Conservation (phyloP, 2,113 vertebrate species). For the Pao palembangensis region DNA sequence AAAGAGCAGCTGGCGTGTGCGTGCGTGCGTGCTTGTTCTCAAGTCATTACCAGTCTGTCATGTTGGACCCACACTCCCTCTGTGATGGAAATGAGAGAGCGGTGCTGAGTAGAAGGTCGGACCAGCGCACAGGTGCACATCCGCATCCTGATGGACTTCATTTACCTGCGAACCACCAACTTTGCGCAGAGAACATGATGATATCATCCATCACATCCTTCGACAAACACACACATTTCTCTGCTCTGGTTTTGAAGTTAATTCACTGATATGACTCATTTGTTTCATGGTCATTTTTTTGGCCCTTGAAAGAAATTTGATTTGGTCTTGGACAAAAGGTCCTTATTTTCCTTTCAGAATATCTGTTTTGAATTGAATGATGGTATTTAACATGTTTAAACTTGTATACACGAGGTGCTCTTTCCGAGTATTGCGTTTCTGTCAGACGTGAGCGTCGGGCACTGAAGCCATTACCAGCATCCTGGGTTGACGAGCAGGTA, state of each 20-base stretch:
- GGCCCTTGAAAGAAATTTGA: too few species aligned
- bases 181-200: not conserved
- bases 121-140: constrained; percentile 5
- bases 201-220: not conserved
- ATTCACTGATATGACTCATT: constrained; percentile 15
- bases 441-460: too few species aligned
- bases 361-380: constrained; percentile 18
- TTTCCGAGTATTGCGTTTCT: too few species aligned
- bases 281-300: constrained; percentile 7
- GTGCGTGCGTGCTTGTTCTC: constrained; percentile 32
- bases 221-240: not conserved
- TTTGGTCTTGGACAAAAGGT: too few species aligned
- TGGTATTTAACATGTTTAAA: not conserved
- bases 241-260: constrained; percentile 2
- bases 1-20: constrained; percentile 60
- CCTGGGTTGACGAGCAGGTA: too few species aligned
- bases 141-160: not conserved
- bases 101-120: constrained; percentile 32
- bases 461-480: too few species aligned
- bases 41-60: constrained; percentile 70
- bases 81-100: constrained; percentile 57
- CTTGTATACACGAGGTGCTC: constrained; percentile 9
- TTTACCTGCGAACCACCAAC: too few species aligned
- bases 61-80: constrained; percentile 45
- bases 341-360: constrained; percentile 6